Evolutionary conservation across 2,888 invertebrate species (phyloP).

Genomic region (Cylloceria caligata): DNA sequence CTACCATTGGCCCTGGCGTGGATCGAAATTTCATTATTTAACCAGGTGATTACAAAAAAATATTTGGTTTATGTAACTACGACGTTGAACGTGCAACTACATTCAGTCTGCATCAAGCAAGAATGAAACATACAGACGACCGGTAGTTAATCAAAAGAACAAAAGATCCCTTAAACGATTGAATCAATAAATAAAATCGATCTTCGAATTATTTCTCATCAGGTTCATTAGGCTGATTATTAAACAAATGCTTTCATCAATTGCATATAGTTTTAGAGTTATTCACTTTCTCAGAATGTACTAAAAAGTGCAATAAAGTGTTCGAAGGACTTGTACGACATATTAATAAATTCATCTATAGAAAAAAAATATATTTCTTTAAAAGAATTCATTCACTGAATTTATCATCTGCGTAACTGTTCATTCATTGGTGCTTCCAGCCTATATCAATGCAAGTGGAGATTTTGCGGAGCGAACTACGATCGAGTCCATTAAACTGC

Average conservation of each 20-base stretch:
- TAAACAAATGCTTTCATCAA: neutral
- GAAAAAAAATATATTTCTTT: neutral
- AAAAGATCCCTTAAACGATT: no score
- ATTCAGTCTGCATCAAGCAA: no score
- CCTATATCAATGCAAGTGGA: neutral
- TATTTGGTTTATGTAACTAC: neutral
- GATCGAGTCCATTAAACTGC: slow-evolving; percentile 45
- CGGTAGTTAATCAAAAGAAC: no score
- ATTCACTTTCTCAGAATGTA: neutral
- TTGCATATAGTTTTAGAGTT: neutral
- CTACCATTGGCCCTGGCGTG: neutral
- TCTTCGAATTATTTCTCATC: no score
- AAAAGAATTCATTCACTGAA: slow-evolving; percentile 26
- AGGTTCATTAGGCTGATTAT: neutral
- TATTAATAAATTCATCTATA: slow-evolving; percentile 6
- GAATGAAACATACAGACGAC: no score
- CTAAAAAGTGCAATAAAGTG: neutral
- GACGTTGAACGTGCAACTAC: no score
- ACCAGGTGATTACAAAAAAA: neutral
- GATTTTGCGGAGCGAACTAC: slow-evolving; percentile 17
- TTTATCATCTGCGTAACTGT: slow-evolving; percentile 28
- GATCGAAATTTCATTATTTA: neutral
- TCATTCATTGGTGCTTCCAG: slow-evolving; percentile 19
- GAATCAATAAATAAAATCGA: neutral
- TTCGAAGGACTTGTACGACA: neutral